These are phyloP conservation scores for Drosophila setosimentum DNA, from an alignment of 2,888 invertebrate genomes.

Conservation along the genomic window DNA sequence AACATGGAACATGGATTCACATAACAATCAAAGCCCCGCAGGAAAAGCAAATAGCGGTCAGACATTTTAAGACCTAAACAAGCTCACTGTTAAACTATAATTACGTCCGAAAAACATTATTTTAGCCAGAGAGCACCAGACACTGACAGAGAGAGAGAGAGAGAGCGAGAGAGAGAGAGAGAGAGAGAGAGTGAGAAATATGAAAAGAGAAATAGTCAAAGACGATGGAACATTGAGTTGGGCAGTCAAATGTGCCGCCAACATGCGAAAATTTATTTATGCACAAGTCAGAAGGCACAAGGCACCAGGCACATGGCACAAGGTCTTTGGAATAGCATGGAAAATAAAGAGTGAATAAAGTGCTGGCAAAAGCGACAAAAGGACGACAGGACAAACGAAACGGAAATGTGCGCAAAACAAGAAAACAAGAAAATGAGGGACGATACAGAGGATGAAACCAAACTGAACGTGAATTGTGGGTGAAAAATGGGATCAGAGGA, in stretches of 20 bases:
- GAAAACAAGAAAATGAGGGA: background rate
- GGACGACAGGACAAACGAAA: conserved; percentile 22
- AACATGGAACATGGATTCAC: conserved; percentile 1
- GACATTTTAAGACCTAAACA: conserved; percentile 61
- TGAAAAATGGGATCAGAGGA: conserved; percentile 7
- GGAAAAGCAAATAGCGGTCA: conserved; percentile 25
- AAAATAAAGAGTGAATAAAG: conserved; percentile 32
- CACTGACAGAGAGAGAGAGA: background rate
- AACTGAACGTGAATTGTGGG: conserved; percentile 7
- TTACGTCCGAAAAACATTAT: conserved; percentile 68
- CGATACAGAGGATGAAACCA: conserved; percentile 19
- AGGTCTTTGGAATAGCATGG: conserved; percentile 30
- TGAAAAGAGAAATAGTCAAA: conserved; percentile 6
- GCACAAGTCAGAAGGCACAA: conserved; percentile 40
- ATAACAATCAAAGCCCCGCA: conserved; percentile 33
- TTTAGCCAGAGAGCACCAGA: conserved; percentile 39
- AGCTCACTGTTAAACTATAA: conserved; percentile 61
- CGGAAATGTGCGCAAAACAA: conserved; percentile 41
- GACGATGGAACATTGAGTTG: conserved; percentile 33
- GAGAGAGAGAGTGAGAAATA: background rate
- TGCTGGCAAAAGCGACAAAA: conserved; percentile 21
- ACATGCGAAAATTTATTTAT: conserved; percentile 71
- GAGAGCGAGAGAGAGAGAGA: background rate
- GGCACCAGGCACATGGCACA: conserved; percentile 39
- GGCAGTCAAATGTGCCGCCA: conserved; percentile 63